Percentiles rank a stretch among this genome's conserved stretches.
These are phyloP conservation scores for Poeciliopsis turneri DNA, from an alignment of 2,797 vertebrate species.

Conservation along the genomic window DNA sequence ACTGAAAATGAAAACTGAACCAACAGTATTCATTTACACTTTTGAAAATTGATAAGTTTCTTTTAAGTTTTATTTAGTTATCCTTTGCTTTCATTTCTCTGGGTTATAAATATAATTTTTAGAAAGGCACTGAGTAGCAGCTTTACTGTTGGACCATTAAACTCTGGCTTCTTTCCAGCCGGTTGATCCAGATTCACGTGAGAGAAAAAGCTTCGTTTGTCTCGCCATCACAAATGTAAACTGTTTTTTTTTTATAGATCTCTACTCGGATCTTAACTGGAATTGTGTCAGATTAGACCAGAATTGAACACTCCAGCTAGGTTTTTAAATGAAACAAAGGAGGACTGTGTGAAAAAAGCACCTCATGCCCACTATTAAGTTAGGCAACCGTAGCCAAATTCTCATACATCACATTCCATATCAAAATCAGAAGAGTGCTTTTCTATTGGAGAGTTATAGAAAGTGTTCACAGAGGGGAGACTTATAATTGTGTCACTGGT, in stretches of 20 bases:
- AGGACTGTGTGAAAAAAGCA: not conserved
- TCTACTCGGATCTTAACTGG: not conserved
- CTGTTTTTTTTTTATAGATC: not conserved
- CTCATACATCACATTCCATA: not conserved
- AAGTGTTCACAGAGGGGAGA: not conserved
- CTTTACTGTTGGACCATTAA: not conserved
- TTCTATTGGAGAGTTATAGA: not conserved
- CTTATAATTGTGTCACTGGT: not conserved
- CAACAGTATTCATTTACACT: not conserved
- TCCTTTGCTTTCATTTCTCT: not conserved
- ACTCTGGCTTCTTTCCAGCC: not conserved
- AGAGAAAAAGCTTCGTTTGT: not conserved
- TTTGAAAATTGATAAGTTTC: not conserved
- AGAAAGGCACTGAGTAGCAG: not conserved
- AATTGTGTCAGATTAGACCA: not conserved
- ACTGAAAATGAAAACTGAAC: not conserved
- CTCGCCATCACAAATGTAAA: not conserved
- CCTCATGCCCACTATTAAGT: not conserved
- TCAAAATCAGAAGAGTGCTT: not conserved
- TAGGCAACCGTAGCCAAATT: not conserved
- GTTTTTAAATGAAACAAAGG: not conserved
- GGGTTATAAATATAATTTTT: not conserved
- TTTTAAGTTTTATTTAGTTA: not conserved
- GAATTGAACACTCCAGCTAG: not conserved
- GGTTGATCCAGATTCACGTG: not conserved